phyloP scores from a whole-genome alignment of 2,888 invertebrate genomes.

The Zeuzera pyrina region DNA sequence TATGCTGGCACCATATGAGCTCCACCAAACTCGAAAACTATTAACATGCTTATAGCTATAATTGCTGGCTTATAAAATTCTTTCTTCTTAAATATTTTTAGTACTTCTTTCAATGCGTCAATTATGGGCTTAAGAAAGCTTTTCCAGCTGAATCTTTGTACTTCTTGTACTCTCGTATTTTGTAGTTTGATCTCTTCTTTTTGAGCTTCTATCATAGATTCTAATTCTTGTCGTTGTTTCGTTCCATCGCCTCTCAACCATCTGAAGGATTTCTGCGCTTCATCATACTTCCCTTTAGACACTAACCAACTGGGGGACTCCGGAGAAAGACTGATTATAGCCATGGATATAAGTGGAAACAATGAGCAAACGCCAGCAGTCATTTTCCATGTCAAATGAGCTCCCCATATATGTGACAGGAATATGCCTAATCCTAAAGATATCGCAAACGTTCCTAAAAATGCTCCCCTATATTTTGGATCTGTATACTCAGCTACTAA shows the following conservation, averaged over 20 bases:
- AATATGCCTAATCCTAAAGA: conserved; percentile 77
- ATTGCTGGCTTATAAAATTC: conserved; percentile 62
- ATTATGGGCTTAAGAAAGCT: conserved; percentile 32
- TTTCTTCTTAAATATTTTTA: conserved; percentile 58
- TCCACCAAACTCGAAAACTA: conserved; percentile 64
- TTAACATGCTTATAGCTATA: conserved; percentile 58
- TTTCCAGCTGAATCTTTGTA: conserved; percentile 27
- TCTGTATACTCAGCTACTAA: conserved; percentile 74
- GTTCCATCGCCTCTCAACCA: conserved; percentile 72
- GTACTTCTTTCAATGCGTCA: conserved; percentile 35
- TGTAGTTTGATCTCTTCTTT: conserved; percentile 33
- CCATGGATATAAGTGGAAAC: conserved; percentile 64
- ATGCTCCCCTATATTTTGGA: conserved; percentile 75
- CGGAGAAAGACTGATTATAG: conserved; percentile 61
- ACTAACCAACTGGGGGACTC: conserved; percentile 81
- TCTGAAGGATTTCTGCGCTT: conserved; percentile 73
- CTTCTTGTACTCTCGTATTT: conserved; percentile 23
- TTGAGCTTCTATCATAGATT: conserved; percentile 52
- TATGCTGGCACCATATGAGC: conserved; percentile 64
- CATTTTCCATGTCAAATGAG: conserved; percentile 73
- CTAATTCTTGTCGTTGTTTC: conserved; percentile 54
- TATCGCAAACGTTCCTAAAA: conserved; percentile 75
- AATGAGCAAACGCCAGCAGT: conserved; percentile 69
- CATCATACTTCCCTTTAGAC: conserved; percentile 68
- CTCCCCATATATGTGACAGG: conserved; percentile 76